Evolutionary conservation across 2,888 invertebrate species (phyloP).

Genomic region (Apamea sordens): DNA sequence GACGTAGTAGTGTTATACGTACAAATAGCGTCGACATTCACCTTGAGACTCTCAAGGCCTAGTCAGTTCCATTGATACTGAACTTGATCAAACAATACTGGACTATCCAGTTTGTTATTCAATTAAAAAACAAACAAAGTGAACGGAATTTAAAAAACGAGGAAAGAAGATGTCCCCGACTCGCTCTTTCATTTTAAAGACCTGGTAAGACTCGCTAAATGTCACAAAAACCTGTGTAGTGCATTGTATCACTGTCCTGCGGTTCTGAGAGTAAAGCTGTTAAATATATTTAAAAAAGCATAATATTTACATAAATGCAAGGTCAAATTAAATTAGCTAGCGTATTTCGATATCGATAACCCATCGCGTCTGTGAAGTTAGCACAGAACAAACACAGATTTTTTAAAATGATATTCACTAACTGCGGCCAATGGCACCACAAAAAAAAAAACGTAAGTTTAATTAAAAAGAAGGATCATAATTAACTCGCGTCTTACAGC

Average conservation of each 20-base stretch:
- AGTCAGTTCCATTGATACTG: neutral
- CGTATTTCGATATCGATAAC: too few relatives aligned
- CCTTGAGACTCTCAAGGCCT: slow-evolving; percentile 37
- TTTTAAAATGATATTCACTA: too few relatives aligned
- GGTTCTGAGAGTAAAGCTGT: neutral
- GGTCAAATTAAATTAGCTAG: too few relatives aligned
- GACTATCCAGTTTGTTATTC: neutral
- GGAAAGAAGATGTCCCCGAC: too few relatives aligned
- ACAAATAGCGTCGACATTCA: slow-evolving; percentile 18
- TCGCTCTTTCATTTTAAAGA: neutral
- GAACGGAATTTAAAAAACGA: neutral
- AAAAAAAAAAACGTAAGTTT: too few relatives aligned
- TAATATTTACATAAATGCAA: neutral
- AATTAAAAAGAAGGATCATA: too few relatives aligned
- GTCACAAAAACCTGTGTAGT: neutral
- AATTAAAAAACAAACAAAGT: neutral
- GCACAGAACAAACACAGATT: too few relatives aligned
- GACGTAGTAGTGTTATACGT: neutral
- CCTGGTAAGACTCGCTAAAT: neutral
- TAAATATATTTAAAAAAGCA: too few relatives aligned
- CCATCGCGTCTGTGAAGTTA: too few relatives aligned
- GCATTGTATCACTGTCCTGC: neutral
- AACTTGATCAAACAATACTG: neutral
- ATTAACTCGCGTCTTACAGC: too few relatives aligned
- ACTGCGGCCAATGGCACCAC: too few relatives aligned